phyloP scores from a whole-genome alignment of 2,113 vertebrate genomes.

The Saiga tatarica region DNA sequence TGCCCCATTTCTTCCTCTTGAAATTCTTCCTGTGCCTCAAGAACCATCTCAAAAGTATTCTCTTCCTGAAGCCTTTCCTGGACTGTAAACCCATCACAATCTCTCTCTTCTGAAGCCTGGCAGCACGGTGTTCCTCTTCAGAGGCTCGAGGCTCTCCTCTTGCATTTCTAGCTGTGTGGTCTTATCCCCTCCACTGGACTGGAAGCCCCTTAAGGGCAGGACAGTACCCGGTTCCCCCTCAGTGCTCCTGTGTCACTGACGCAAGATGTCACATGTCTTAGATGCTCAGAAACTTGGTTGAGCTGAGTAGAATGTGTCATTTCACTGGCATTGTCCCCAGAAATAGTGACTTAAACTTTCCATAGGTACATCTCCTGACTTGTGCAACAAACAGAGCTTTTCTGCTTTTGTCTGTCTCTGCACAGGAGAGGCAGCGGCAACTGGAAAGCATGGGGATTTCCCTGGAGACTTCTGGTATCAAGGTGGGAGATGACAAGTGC shows the following conservation, averaged over 20 bases:
- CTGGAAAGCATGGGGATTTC: slow-evolving; percentile 99
- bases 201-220: not conserved
- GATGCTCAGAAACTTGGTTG: not conserved
- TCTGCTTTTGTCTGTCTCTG: slow-evolving; percentile 45
- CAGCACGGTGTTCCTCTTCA: not conserved
- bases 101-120: not conserved
- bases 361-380: not conserved
- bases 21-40: not conserved
- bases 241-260: not conserved
- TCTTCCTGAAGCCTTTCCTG: not conserved
- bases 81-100: not conserved
- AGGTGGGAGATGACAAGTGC: slow-evolving; percentile 98
- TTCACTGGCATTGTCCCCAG: slow-evolving; percentile 58
- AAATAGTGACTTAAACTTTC: slow-evolving; percentile 56
- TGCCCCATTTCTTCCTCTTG: not conserved
- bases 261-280: not conserved
- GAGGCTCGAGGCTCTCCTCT: not conserved
- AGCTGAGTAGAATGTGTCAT: slow-evolving; percentile 3
- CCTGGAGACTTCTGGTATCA: slow-evolving; percentile 97
- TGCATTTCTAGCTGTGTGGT: not conserved
- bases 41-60: not conserved
- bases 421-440: slow-evolving; percentile 95
- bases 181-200: not conserved
- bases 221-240: not conserved
- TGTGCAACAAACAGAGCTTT: not conserved